phyloP scores from a whole-genome alignment of 2,113 vertebrate genomes.

The Hyla sarda region DNA sequence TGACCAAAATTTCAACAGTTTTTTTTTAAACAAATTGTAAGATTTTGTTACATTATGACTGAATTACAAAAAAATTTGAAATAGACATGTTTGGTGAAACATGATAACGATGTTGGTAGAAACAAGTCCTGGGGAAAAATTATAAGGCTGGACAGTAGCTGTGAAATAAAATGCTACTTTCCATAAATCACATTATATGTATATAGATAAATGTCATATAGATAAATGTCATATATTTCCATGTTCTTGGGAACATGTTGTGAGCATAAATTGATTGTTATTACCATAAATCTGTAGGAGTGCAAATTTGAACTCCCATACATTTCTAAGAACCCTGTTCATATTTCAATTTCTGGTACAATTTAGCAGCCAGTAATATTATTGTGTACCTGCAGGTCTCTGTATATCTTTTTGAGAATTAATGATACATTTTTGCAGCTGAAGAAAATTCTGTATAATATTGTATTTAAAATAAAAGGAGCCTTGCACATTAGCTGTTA shows the following conservation, averaged over 20 bases:
- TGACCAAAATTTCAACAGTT: too few species aligned
- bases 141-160: neutral
- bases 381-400: neutral
- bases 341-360: neutral
- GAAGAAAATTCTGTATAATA: too few species aligned
- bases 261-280: neutral
- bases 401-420: too few species aligned
- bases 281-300: neutral
- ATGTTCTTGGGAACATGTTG: neutral
- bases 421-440: too few species aligned
- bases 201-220: neutral
- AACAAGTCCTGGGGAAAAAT: neutral
- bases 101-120: neutral
- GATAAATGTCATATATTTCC: neutral
- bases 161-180: neutral
- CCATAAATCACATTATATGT: slow-evolving; percentile 9
- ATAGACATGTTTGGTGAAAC: too few species aligned
- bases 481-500: neutral
- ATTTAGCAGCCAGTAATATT: neutral
- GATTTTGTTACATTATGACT: too few species aligned
- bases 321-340: neutral
- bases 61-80: too few species aligned
- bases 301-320: neutral
- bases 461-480: too few species aligned
- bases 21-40: too few species aligned